Evolutionary conservation across 2,797 vertebrate species (phyloP).

Genomic region (Myotis findleyi): DNA sequence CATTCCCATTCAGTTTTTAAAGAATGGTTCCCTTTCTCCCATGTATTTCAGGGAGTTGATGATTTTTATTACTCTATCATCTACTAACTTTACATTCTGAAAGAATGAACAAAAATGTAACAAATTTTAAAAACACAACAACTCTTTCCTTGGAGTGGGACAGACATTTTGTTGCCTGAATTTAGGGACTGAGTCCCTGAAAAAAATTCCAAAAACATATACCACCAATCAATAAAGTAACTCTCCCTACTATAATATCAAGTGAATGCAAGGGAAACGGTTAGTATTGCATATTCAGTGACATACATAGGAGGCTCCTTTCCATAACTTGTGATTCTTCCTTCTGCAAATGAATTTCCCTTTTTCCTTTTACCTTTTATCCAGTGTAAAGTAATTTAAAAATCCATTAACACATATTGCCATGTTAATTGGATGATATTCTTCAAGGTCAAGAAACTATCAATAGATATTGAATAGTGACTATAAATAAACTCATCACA

Average conservation of each 20-base stretch:
- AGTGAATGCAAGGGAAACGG: not conserved
- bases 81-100: not conserved
- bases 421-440: slow-evolving; percentile 79
- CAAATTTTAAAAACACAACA: not conserved
- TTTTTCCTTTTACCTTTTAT: slow-evolving; percentile 72
- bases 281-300: not conserved
- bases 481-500: slow-evolving; percentile 82
- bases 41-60: not conserved
- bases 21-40: not conserved
- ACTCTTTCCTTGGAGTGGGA: not conserved
- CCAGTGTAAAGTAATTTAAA: slow-evolving; percentile 80
- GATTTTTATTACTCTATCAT: not conserved
- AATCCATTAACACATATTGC: slow-evolving; percentile 79
- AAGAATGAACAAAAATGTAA: slow-evolving; percentile 32
- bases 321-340: slow-evolving; percentile 40
- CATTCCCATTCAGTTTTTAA: not conserved
- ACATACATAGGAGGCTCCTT: not conserved
- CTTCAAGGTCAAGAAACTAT: slow-evolving; percentile 83
- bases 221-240: not conserved
- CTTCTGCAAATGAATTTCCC: slow-evolving; percentile 64
- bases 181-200: not conserved
- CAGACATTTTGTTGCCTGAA: not conserved
- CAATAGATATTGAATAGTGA: slow-evolving; percentile 82
- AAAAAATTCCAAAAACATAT: not conserved
- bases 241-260: not conserved